Evolutionary conservation across 2,888 invertebrate genomes (phyloP), one percentile per base, ranked within the genome.

Genomic region (Ophonus ardosiacus): DNA sequence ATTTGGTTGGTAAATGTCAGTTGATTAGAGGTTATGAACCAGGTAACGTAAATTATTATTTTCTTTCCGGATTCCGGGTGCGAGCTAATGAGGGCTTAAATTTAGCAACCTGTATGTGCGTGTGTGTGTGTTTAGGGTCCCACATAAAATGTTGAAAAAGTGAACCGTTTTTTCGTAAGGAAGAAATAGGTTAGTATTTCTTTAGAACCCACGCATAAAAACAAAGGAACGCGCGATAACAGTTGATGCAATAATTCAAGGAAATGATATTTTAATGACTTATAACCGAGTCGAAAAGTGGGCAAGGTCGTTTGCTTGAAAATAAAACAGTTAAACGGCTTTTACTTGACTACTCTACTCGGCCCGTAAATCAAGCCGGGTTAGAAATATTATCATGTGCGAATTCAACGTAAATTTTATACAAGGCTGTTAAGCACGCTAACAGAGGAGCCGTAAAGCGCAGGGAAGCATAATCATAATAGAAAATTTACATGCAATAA

Each of bases 331-430:
- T 78, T 78, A 78, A 78, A 57, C 31, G 31, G 78, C 78, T 57
- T 78, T 78, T 78, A 78, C 78, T 78, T 21, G 78, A 56, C 78
- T 78, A 78, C 57, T 57, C 57, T 78, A 78, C 78, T 78, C 57
- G 24, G 56, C n/a, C 56, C 61, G 61, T 80, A 80, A 80, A 80
- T 80, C 80, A 61, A 40, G 38, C 40, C 40, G 59, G 80, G 38
- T 80, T 80, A 80, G 38, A 80, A 61, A 80, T 61, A 80, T 61
- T 80, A 80, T 79, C 80, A 80, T 80, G 80, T 80, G 80, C 80
- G 61, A 80, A 80, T 78, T 78, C 78, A 56, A 51, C 57, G 78
- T 78, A 78, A 78, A 78, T 80, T 80, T 80, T 63, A 61, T 40
- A 80, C 80, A 80, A 80, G 24, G 80, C 80, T 40, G 59, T 80